phyloP scores from a whole-genome alignment of 2,888 invertebrate genomes.

The Octonoba sinensis region DNA sequence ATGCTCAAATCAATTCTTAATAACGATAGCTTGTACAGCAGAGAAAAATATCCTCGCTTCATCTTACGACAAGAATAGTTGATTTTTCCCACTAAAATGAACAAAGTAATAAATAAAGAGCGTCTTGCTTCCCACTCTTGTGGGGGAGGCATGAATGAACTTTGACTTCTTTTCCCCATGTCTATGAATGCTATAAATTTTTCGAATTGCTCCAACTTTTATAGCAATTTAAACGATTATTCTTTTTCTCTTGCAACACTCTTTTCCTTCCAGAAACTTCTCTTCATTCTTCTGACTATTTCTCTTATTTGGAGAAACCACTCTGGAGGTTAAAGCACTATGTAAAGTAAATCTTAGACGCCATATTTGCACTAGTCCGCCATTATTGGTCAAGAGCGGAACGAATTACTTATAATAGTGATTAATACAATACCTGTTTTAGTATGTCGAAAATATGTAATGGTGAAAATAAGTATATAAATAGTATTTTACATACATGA shows the following conservation, averaged over 20 bases:
- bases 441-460: no score
- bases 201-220: slow-evolving; percentile 44
- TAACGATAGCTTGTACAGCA: no score
- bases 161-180: slow-evolving; percentile 41
- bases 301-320: slow-evolving; percentile 1
- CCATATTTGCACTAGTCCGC: no score
- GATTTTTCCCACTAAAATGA: neutral
- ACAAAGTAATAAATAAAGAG: neutral
- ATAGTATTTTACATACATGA: no score
- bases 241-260: slow-evolving; percentile 13
- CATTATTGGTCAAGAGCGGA: no score
- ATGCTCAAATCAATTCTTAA: no score
- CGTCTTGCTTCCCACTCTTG: neutral
- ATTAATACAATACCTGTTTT: no score
- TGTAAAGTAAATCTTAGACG: no score
- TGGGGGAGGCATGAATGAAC: slow-evolving; percentile 21
- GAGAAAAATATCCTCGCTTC: no score
- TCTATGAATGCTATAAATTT: slow-evolving; percentile 43
- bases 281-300: slow-evolving; percentile 8
- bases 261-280: slow-evolving; percentile 5
- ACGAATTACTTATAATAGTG: no score
- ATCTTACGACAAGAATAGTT: no score
- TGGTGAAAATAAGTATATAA: no score
- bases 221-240: slow-evolving; percentile 47
- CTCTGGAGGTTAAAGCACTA: neutral